A percentile compares a stretch with the other conserved stretches of the same genome.
phyloP scores from a whole-genome alignment of 2,888 invertebrate genomes.

The Scaptomyza cyrtandrae region DNA sequence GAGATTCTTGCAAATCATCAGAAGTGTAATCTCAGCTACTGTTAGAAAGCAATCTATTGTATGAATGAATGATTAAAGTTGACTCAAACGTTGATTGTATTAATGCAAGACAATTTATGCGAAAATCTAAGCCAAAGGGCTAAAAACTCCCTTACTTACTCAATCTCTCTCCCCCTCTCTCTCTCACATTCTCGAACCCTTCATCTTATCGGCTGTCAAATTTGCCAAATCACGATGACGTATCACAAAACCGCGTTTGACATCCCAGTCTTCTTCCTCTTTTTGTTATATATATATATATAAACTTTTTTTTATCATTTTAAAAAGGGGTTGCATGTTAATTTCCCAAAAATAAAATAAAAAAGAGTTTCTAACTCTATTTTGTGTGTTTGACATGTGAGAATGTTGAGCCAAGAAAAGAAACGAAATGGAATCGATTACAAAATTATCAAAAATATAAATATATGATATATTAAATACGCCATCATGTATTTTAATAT shows the following conservation, averaged over 20 bases:
- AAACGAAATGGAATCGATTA: neutral
- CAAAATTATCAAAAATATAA: neutral
- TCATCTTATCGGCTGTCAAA: constrained; percentile 70
- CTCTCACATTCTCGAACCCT: neutral
- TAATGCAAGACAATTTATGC: constrained; percentile 68
- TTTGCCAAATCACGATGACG: constrained; percentile 80
- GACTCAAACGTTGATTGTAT: constrained; percentile 43
- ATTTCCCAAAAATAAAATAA: constrained; percentile 31
- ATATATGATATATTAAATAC: neutral
- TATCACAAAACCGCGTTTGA: constrained; percentile 76
- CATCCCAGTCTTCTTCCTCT: constrained; percentile 39
- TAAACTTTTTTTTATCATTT: constrained; percentile 37
- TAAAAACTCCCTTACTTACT: constrained; percentile 14
- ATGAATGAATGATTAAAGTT: constrained; percentile 48
- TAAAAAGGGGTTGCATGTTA: constrained; percentile 70
- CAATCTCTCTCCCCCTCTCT: neutral
- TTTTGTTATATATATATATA: too few species aligned
- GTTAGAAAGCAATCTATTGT: constrained; percentile 53
- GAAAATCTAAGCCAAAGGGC: constrained; percentile 44
- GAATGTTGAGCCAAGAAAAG: neutral
- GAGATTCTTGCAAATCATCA: constrained; percentile 67
- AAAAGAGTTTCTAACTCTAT: constrained; percentile 18
- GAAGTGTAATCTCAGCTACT: constrained; percentile 72
- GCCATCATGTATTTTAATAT: neutral
- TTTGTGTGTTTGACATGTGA: constrained; percentile 24